phyloP scores from a whole-genome alignment of 2,797 vertebrate species.

The Phalloptychus januarius region DNA sequence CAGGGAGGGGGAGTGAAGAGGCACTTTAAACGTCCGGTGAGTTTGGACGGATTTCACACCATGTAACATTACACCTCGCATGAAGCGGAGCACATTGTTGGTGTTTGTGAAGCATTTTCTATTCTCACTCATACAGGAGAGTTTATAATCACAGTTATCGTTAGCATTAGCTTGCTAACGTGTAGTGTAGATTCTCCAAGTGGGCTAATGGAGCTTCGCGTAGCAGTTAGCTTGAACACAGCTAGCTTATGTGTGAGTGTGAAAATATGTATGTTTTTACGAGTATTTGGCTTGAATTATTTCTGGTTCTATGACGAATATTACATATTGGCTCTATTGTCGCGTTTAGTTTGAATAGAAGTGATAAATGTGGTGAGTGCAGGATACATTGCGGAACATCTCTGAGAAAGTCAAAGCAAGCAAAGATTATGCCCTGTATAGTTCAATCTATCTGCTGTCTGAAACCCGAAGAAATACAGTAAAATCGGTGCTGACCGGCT shows the following conservation, averaged over 20 bases:
- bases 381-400: constrained; percentile 54
- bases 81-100: not conserved
- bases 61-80: not conserved
- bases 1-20: constrained; percentile 69
- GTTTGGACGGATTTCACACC: constrained; percentile 48
- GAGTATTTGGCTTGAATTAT: not conserved
- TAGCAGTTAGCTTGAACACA: constrained; percentile 57
- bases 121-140: too few species aligned
- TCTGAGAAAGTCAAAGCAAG: constrained; percentile 40
- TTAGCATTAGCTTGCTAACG: constrained; percentile 66
- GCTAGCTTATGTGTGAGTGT: constrained; percentile 41
- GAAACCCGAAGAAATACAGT: constrained; percentile 15
- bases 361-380: constrained; percentile 17
- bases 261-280: not conserved
- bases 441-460: constrained; percentile 11
- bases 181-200: constrained; percentile 37
- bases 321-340: constrained; percentile 12
- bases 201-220: constrained; percentile 37
- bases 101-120: not conserved
- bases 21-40: constrained; percentile 72
- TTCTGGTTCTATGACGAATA: not conserved
- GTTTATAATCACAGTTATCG: constrained; percentile 10
- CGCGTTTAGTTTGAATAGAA: constrained; percentile 25
- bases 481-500: not conserved
- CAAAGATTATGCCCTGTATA: not conserved